Evolutionary conservation across 2,113 vertebrate species (phyloP), one percentile per base, ranked within the genome.

Genomic region (Tyrannus savana): DNA sequence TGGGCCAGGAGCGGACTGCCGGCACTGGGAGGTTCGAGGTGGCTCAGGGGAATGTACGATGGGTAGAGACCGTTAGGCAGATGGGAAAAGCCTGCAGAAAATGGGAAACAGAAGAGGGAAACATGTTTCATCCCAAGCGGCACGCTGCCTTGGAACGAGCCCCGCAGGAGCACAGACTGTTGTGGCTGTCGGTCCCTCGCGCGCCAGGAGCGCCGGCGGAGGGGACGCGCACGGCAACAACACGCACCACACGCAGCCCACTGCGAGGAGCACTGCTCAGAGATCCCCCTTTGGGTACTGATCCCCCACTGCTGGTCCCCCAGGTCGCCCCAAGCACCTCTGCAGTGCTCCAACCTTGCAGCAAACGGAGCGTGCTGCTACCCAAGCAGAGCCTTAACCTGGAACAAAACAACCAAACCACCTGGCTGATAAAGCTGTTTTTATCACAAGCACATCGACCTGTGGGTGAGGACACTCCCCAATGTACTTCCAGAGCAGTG

Each of bases 11-110:
- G 97, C 23, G 98, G 98, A 85, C 97, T 98, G 92, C 98, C 95
- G 0, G 97, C 97, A 49, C 95, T 96, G 76, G 98, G 98, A 78
- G 98, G 98, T 58, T 99, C 99, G 22, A 99, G 98, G 97, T 99
- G 99, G 73, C 98, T 98, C 97, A 99, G 96, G 88, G 99, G 98
- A 98, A 99, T 98, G 98, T 99, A 99, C 30, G 98, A 98, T 9
- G 99, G 98, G 97, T 99, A 99, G 72, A 99, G 97, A 90, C 98
- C 98, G 8, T 98, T 98, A 35, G 98, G 98, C 97, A 99, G 97
- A 94, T 99, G 98, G 89, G 99, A 97, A 95, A 98, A 99, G 72
- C 99, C 99, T 99, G 97, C 39, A 55, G 94, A 37, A 79, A 94
- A 94, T 0, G 27, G 42, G 96, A 96, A 44, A 97, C 67, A 98